These are phyloP conservation scores for Drosophila neotestacea DNA, from an alignment of 2,888 invertebrate genomes.

Conservation along the genomic window DNA sequence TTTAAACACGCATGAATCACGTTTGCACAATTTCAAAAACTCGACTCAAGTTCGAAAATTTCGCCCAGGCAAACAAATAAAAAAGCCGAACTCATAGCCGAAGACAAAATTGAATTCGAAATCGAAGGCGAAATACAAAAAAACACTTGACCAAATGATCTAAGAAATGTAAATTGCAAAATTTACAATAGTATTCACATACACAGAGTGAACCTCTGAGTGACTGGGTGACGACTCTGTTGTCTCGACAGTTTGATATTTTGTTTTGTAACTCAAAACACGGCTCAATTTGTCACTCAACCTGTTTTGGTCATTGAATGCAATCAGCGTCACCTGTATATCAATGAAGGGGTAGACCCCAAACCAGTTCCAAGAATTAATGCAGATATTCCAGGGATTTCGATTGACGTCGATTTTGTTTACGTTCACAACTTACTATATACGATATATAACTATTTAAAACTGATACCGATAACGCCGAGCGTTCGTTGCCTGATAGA, in stretches of 20 bases:
- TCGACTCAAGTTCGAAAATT: slow-evolving; percentile 48
- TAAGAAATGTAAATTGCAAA: slow-evolving; percentile 70
- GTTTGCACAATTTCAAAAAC: slow-evolving; percentile 48
- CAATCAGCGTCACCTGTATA: slow-evolving; percentile 36
- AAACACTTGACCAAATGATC: slow-evolving; percentile 52
- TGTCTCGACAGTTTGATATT: slow-evolving; percentile 23
- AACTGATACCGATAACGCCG: slow-evolving; percentile 35
- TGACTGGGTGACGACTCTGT: slow-evolving; percentile 21
- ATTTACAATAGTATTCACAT: slow-evolving; percentile 15
- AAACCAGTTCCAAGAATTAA: slow-evolving; percentile 70
- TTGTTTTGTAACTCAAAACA: slow-evolving; percentile 35
- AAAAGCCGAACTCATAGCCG: slow-evolving; percentile 30
- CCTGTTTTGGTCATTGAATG: slow-evolving; percentile 51
- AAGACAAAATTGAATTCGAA: slow-evolving; percentile 19
- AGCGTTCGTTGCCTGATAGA: slow-evolving; percentile 1
- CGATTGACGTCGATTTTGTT: slow-evolving; percentile 48
- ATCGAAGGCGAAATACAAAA: slow-evolving; percentile 7
- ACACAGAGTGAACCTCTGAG: slow-evolving; percentile 6
- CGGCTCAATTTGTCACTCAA: slow-evolving; percentile 70
- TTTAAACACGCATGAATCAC: slow-evolving; percentile 64
- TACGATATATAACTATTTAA: slow-evolving; percentile 21
- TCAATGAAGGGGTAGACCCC: slow-evolving; percentile 36
- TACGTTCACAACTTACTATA: slow-evolving; percentile 32
- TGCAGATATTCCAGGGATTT: slow-evolving; percentile 61
- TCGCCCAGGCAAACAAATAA: slow-evolving; percentile 37